Base-by-base conservation (phyloP, 2,888 invertebrate species). In the Drosophila helvetica region DNA sequence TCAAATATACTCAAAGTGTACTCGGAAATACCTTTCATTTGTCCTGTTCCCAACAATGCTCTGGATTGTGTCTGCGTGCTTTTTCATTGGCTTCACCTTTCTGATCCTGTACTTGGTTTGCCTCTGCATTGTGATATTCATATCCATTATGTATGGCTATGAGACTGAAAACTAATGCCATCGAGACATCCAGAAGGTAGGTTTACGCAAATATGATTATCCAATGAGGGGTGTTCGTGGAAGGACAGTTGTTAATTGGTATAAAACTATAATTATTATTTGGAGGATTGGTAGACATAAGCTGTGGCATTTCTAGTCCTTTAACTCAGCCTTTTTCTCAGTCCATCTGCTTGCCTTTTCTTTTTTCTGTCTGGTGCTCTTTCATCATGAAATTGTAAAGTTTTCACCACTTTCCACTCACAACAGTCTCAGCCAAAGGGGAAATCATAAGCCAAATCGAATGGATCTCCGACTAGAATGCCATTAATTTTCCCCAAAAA, bases 11-110 rank as follows among this genome's bases (percentile, higher is more conserved):
- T 27, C 27, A 27, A 27, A 27, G 27, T 8, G 22, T 22, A 22
- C 5, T 22, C 22, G 22, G n/a, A 22, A 22, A 8, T 8, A 27
- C 0, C 1, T 27, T 27, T 27, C 0, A 1, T 1, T 27, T 27
- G 7, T 27, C 0, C 2, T 8, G 2, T n/a, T 25, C 1, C 18
- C 0, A 30, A 62, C 62, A 30, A 62, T 65, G 65, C 22, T 47
- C 1, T 6, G 46, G 2, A n/a, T 68, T 4, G 12, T 68, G 15
- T 12, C 10, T 7, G 60, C 47, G 12, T 57, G n/a, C 10, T 9
- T 57, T 7, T 61, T 55, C 48, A 9, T 68, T 1, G 15, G 18
- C 12, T 68, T 60, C 27, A 46, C 30, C 9, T 65, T 72, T 22
- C 10, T 54, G 9, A 38, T 48, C 4, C 3, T 69, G 1, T 69